Conservation (phyloP, 2,888 invertebrate species). For the Tipula lateralis region DNA sequence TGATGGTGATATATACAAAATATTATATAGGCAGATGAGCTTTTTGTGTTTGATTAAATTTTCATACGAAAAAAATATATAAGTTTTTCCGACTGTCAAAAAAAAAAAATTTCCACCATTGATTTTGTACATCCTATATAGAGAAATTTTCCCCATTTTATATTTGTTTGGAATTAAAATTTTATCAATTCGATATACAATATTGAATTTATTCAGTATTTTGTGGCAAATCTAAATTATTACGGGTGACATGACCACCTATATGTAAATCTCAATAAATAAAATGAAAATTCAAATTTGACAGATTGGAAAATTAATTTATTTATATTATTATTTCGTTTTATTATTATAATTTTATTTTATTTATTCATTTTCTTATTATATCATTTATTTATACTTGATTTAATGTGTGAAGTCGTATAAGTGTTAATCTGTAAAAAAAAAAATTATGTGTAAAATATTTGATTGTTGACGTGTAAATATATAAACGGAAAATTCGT, state of each 20-base stretch:
- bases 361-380: neutral
- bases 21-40: neutral
- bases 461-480: neutral
- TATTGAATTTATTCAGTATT: neutral
- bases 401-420: neutral
- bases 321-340: neutral
- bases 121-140: neutral
- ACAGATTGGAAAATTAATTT: constrained; percentile 1
- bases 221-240: neutral
- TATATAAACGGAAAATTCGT: neutral
- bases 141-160: neutral
- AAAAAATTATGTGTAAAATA: neutral
- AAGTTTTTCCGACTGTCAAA: neutral
- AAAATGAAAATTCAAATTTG: neutral
- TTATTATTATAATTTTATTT: neutral
- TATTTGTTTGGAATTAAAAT: neutral
- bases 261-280: neutral
- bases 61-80: neutral
- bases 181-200: neutral
- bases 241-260: too few relatives aligned
- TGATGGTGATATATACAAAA: neutral
- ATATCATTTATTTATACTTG: neutral
- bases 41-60: neutral
- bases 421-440: neutral
- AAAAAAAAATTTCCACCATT: neutral